phyloP scores from a whole-genome alignment of 1,140 invertebrate species.

The Bactericera cockerelli region DNA sequence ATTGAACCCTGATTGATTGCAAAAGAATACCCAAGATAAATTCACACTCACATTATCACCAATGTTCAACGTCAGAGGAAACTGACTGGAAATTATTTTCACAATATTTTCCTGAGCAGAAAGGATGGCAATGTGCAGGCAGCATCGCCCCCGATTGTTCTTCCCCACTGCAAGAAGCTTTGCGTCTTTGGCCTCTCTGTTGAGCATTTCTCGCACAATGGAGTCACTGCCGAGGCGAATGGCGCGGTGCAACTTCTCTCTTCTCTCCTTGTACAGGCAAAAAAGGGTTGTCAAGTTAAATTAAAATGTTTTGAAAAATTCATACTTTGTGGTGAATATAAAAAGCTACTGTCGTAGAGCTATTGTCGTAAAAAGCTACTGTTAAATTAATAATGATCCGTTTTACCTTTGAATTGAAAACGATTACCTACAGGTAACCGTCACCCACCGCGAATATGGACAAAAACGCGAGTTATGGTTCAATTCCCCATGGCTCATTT shows the following conservation, averaged over 20 bases:
- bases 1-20: too few relatives aligned
- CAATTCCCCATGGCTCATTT: too few relatives aligned
- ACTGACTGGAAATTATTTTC: slow-evolving; percentile 48
- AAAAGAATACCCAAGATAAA: too few relatives aligned
- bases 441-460: too few relatives aligned
- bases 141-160: slow-evolving; percentile 45
- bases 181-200: slow-evolving; percentile 39
- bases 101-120: slow-evolving; percentile 62
- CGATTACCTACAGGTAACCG: too few relatives aligned
- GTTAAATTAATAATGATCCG: too few relatives aligned
- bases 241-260: slow-evolving; percentile 57
- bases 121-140: slow-evolving; percentile 67
- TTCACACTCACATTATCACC: slow-evolving; percentile 66
- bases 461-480: too few relatives aligned
- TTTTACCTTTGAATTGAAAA: background rate
- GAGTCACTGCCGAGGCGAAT: slow-evolving; percentile 51
- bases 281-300: too few relatives aligned
- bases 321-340: too few relatives aligned
- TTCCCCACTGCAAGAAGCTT: slow-evolving; percentile 54
- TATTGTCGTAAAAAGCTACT: too few relatives aligned
- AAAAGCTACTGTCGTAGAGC: too few relatives aligned
- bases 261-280: slow-evolving; percentile 43
- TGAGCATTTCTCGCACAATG: slow-evolving; percentile 33
- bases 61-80: slow-evolving; percentile 50
- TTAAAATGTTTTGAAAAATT: too few relatives aligned